Conservation (phyloP, 2,113 vertebrate species). For the Saiga tatarica region DNA sequence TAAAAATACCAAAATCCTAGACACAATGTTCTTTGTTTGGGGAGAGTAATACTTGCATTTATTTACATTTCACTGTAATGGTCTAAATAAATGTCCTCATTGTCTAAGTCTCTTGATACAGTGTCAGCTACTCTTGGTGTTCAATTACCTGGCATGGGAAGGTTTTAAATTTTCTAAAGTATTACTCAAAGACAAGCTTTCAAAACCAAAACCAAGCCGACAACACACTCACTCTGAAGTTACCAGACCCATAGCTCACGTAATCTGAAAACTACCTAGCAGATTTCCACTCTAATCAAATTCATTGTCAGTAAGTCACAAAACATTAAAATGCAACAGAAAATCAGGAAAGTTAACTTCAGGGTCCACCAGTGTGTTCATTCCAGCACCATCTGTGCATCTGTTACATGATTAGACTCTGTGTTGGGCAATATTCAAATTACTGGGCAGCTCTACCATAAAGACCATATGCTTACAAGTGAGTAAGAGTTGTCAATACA, state of each 20-base stretch:
- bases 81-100: background rate
- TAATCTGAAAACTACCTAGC: constrained; percentile 64
- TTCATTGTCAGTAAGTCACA: constrained; percentile 76
- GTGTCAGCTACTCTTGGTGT: background rate
- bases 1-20: background rate
- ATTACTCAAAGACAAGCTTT: constrained; percentile 40
- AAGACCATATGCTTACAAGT: background rate
- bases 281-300: constrained; percentile 73
- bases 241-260: constrained; percentile 48
- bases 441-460: constrained; percentile 49
- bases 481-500: background rate
- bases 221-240: constrained; percentile 25
- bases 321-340: constrained; percentile 72
- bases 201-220: constrained; percentile 45
- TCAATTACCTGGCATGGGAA: background rate
- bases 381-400: constrained; percentile 71
- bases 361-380: constrained; percentile 53
- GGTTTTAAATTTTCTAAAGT: background rate
- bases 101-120: background rate
- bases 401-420: constrained; percentile 68
- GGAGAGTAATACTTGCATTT: background rate
- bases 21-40: background rate
- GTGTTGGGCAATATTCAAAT: constrained; percentile 53
- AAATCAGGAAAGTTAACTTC: constrained; percentile 73
- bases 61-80: background rate